Percentiles rank a stretch among this genome's conserved stretches.
These are phyloP conservation scores for Melitaea cinxia DNA, from an alignment of 1,140 invertebrate species.

Conservation along the genomic window DNA sequence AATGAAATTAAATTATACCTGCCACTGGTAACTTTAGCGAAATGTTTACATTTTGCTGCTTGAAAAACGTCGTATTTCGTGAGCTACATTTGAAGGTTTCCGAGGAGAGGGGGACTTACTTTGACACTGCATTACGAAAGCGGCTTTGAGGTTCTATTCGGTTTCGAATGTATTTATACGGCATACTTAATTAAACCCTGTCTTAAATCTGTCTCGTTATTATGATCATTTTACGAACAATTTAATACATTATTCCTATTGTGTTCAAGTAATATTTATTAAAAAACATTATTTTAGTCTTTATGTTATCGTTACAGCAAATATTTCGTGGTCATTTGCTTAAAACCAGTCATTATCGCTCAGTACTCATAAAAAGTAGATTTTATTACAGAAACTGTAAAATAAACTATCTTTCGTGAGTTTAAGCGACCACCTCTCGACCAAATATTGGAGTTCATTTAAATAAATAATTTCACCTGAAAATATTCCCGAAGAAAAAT, in stretches of 20 bases:
- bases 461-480: neutral
- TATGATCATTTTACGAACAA: constrained; percentile 28
- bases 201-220: constrained; percentile 29
- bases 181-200: constrained; percentile 38
- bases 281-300: constrained; percentile 26
- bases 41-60: constrained; percentile 64
- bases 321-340: constrained; percentile 28
- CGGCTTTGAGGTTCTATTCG: constrained; percentile 22
- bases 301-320: constrained; percentile 17
- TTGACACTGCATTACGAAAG: constrained; percentile 10
- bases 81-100: constrained; percentile 44
- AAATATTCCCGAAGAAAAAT: neutral
- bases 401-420: constrained; percentile 2
- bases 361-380: constrained; percentile 14
- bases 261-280: constrained; percentile 34
- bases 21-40: constrained; percentile 57
- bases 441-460: neutral
- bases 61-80: constrained; percentile 56
- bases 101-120: constrained; percentile 24
- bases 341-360: constrained; percentile 19
- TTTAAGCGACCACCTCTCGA: neutral
- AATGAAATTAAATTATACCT: constrained; percentile 75
- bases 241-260: constrained; percentile 40
- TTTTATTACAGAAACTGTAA: constrained; percentile 21
- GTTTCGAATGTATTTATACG: constrained; percentile 33